Evolutionary conservation across 2,797 vertebrate species (phyloP).

Genomic region (Bradypodion ventrale): DNA sequence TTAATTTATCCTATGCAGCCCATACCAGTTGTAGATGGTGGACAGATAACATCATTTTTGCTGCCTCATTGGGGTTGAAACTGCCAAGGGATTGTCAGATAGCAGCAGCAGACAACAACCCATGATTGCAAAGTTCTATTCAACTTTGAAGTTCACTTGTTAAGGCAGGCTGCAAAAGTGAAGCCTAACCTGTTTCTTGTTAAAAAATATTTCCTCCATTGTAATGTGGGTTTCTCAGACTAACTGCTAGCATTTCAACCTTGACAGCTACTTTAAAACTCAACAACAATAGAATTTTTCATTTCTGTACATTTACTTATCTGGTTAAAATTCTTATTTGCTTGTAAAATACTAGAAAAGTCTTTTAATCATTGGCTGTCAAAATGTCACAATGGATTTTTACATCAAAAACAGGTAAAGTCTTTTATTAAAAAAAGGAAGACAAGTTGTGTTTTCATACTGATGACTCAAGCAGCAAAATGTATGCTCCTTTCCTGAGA

Average conservation of each 20-base stretch:
- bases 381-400: conserved; percentile 65
- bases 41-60: background rate
- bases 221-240: conserved; percentile 70
- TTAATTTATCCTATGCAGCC: background rate
- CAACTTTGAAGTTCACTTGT: background rate
- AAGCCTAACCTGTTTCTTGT: conserved; percentile 71
- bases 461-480: conserved; percentile 43
- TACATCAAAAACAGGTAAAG: conserved; percentile 59
- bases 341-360: conserved; percentile 70
- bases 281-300: conserved; percentile 71
- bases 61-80: background rate
- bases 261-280: conserved; percentile 71
- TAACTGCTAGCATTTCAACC: conserved; percentile 58
- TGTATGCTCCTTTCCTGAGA: background rate
- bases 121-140: background rate
- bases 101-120: background rate
- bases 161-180: conserved; percentile 56
- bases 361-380: conserved; percentile 72
- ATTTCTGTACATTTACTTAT: conserved; percentile 70
- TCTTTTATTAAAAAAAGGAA: conserved; percentile 15
- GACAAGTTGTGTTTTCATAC: conserved; percentile 36
- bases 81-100: background rate
- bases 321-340: conserved; percentile 73
- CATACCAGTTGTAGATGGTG: background rate
- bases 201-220: conserved; percentile 68